Base-by-base conservation (phyloP, 2,113 vertebrate genomes). In the Lichenostomus cassidix region DNA sequence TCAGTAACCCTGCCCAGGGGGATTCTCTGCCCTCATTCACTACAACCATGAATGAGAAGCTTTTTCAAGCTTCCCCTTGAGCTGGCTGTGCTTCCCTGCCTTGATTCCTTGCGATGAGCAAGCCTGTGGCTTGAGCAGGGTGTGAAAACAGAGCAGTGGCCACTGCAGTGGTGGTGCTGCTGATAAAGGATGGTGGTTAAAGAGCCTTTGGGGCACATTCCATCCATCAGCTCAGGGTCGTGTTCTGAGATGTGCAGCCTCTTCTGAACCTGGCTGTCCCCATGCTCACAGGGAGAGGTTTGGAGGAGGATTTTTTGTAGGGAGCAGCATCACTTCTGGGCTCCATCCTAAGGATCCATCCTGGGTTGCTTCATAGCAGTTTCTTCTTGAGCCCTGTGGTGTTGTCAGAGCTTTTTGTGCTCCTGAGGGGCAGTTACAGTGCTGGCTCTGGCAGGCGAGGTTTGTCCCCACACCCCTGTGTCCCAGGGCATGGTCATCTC, bases 201-300 rank as follows among this genome's bases (percentile, higher is more conserved):
- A 28, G 49, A 63, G 44, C 0, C 0, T 4, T 39, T 23, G 27
- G n/a, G 28, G 19, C 37, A 8, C 0, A 0, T 39, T 23, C 1
- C 6, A 5, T 55, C 24, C 1, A 0, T 35, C 76, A 53, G 59
- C 81, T 78, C 31, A 7, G 46, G 9, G 35, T 10, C 2, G 0
- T 7, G 59, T 47, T 78, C 18, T 5, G 20, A 44, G 67, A 12
- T 37, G 41, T 8, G 52, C 59, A 29, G 64, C 9, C 1, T 12
- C 3, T 1, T 18, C 70, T 49, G 89, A 44, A 67, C 46, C 49
- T 1, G 24, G 44, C 59, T 23, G 4, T 62, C 58, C 35, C 49
- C 5, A 0, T 0, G 3, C 15, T 60, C 29, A 2, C 2, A 2
- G 37, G 25, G 63, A 42, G 24, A 3, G 3, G 7, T 71, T 16